A percentile compares a stretch with the other conserved stretches of the same genome.
Conservation (phyloP, 2,113 vertebrate genomes). For the Pterocles orientalis region DNA sequence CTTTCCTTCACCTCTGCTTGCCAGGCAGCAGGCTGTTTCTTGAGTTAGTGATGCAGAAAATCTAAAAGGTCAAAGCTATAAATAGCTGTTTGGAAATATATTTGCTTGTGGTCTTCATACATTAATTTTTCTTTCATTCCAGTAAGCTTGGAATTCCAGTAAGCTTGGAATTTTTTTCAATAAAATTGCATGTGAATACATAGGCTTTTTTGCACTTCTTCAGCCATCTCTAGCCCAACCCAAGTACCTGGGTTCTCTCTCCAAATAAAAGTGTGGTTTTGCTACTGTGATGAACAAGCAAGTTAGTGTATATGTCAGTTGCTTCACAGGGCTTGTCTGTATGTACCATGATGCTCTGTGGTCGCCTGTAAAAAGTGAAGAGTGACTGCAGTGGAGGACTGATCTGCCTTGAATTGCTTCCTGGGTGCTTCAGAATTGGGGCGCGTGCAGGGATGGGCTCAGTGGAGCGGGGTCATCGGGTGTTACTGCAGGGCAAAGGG, state of each 20-base stretch:
- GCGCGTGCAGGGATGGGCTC: not conserved
- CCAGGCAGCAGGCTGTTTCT: conserved; percentile 50
- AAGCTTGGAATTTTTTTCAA: not conserved
- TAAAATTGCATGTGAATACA: not conserved
- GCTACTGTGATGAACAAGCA: not conserved
- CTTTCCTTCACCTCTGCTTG: conserved; percentile 54
- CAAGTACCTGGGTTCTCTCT: not conserved
- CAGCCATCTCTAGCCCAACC: not conserved
- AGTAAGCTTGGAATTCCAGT: not conserved
- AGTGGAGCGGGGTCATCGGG: rapidly evolving
- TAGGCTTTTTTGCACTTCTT: not conserved
- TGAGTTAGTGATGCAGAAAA: conserved; percentile 58
- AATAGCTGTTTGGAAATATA: conserved; percentile 55
- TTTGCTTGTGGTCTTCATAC: conserved; percentile 25
- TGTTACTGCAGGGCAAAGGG: not conserved
- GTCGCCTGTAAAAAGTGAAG: not conserved
- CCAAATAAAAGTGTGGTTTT: not conserved
- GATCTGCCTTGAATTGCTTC: not conserved
- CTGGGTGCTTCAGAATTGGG: not conserved
- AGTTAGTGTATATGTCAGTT: not conserved
- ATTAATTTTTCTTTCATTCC: conserved; percentile 18
- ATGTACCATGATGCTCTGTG: not conserved
- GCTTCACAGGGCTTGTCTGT: not conserved
- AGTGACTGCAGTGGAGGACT: not conserved
- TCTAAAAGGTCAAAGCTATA: conserved; percentile 64